These are phyloP conservation scores for Dipus sagitta DNA, from an alignment of 2,797 vertebrate species.

Conservation along the genomic window DNA sequence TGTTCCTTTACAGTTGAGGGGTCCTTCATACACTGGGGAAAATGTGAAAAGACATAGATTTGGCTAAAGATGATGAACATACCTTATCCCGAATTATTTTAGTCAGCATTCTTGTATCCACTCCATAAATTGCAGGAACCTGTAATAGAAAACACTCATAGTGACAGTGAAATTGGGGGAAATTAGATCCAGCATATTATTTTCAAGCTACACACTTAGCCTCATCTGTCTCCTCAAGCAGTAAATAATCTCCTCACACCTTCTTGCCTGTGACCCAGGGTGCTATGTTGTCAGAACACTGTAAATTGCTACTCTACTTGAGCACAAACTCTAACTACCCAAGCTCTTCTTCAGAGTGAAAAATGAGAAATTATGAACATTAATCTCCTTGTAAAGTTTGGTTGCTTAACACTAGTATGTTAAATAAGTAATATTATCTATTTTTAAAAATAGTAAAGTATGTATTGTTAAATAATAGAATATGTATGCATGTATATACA, in stretches of 20 bases:
- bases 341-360: constrained; percentile 44
- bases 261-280: constrained; percentile 69
- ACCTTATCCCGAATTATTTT: constrained; percentile 97
- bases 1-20: not conserved
- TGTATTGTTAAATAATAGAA: not conserved
- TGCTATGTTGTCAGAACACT: constrained; percentile 53
- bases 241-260: constrained; percentile 72
- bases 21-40: not conserved
- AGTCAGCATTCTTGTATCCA: constrained; percentile 97
- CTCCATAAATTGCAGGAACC: constrained; percentile 96
- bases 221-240: constrained; percentile 79
- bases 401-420: constrained; percentile 40
- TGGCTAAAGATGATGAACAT: constrained; percentile 58
- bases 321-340: not conserved
- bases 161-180: constrained; percentile 66
- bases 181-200: constrained; percentile 71
- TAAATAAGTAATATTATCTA: constrained; percentile 18
- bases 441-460: not conserved
- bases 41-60: not conserved
- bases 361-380: constrained; percentile 62
- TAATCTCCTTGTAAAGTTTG: constrained; percentile 14
- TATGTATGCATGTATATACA: not conserved
- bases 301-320: constrained; percentile 67
- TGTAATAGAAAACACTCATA: constrained; percentile 82
- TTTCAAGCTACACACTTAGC: constrained; percentile 69